A percentile compares a stretch with the other conserved stretches of the same genome.
Conservation (phyloP, 2,113 vertebrate species). For the Cepphus grylle region DNA sequence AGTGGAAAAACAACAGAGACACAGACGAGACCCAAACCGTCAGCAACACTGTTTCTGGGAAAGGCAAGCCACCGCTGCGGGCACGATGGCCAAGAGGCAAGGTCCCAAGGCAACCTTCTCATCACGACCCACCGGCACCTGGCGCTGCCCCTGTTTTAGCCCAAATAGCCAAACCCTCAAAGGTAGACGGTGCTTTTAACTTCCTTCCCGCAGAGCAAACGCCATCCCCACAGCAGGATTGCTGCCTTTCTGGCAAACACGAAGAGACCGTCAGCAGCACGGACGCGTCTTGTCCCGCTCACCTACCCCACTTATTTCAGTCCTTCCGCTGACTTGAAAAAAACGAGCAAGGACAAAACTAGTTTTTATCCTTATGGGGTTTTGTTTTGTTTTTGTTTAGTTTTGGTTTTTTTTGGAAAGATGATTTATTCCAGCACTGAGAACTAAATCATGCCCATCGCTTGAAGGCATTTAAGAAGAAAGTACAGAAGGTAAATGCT, state of each 20-base stretch:
- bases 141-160: neutral
- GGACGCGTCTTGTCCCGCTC: rapidly evolving
- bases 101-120: neutral
- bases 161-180: neutral
- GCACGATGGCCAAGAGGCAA: neutral
- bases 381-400: too few species aligned
- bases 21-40: neutral
- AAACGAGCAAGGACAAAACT: neutral
- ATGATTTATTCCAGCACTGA: neutral
- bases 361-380: neutral
- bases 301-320: neutral
- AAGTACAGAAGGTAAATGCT: constrained; percentile 43
- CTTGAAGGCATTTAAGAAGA: neutral
- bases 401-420: neutral
- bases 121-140: neutral
- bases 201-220: neutral
- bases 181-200: neutral
- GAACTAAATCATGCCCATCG: neutral
- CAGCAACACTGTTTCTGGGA: neutral
- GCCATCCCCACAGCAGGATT: too few species aligned
- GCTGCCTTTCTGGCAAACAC: neutral
- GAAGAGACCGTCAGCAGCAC: neutral
- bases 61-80: neutral
- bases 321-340: neutral
- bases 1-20: neutral